These are phyloP conservation scores for Anthrax anthrax DNA, from an alignment of 2,888 invertebrate species.

Conservation along the genomic window DNA sequence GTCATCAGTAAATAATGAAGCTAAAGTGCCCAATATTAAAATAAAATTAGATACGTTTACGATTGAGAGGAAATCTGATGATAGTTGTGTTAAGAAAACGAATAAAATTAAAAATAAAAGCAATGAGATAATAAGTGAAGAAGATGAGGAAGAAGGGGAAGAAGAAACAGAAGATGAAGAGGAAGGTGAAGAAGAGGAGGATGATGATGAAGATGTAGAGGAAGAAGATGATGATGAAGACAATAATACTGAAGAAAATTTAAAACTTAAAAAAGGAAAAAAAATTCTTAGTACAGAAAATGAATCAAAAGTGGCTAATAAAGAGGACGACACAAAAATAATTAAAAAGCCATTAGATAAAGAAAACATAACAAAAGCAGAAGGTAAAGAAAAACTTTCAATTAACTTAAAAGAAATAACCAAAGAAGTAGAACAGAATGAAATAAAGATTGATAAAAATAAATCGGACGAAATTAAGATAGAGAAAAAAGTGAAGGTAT, in stretches of 20 bases:
- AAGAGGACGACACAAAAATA: not conserved
- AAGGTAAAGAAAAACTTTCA: not conserved
- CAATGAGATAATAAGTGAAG: constrained; percentile 10
- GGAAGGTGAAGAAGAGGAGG: constrained; percentile 14
- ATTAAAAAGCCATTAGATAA: not conserved
- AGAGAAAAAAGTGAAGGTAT: constrained; percentile 23
- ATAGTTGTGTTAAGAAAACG: not conserved
- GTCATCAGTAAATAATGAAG: constrained; percentile 25
- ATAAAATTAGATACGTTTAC: constrained; percentile 20
- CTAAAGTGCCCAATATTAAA: constrained; percentile 27
- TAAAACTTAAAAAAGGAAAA: constrained; percentile 1
- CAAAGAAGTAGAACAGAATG: not conserved
- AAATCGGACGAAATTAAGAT: not conserved
- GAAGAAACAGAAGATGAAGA: constrained; percentile 16
- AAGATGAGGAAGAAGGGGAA: constrained; percentile 13
- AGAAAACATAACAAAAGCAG: not conserved
- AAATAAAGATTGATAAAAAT: not conserved
- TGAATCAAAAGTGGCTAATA: not conserved
- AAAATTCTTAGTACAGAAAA: not conserved
- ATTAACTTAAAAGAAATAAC: not conserved
- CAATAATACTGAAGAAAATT: constrained; percentile 15
- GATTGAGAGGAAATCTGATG: not conserved
- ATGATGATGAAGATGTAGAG: constrained; percentile 14
- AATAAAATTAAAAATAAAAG: not conserved
- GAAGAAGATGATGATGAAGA: constrained; percentile 18